Conservation (phyloP, 1,140 invertebrate species). For the Ostrea denselamellosa region DNA sequence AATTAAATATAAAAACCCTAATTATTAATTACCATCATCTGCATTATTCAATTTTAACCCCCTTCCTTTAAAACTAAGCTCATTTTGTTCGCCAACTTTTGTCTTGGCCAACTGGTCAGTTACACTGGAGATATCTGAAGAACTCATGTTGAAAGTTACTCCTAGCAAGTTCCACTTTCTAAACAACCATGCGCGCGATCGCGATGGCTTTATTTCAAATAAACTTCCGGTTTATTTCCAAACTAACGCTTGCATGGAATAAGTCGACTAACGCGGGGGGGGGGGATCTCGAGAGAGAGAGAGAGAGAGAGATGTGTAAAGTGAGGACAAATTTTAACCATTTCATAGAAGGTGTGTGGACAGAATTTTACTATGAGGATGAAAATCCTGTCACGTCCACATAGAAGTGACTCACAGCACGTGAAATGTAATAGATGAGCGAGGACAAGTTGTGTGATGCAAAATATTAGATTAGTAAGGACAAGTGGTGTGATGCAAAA, state of each 20-base stretch:
- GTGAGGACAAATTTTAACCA: no score
- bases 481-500: no score
- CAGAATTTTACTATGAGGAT: no score
- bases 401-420: no score
- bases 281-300: no score
- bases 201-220: not conserved
- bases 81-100: conserved; percentile 67
- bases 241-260: not conserved
- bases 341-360: no score
- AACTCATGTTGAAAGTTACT: conserved; percentile 48
- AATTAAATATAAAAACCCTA: not conserved
- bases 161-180: not conserved
- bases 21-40: conserved; percentile 82
- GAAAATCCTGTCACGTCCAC: no score
- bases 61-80: conserved; percentile 83
- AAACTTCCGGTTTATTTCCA: not conserved
- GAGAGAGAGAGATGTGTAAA: no score
- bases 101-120: conserved; percentile 67
- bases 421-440: no score
- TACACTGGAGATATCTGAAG: conserved; percentile 60
- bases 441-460: no score
- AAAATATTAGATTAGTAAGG: no score
- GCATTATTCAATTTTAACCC: conserved; percentile 84
- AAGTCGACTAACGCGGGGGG: not conserved
- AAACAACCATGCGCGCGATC: conserved; percentile 32